phyloP scores from a whole-genome alignment of 2,888 invertebrate species.

The Agriotes lineatus region DNA sequence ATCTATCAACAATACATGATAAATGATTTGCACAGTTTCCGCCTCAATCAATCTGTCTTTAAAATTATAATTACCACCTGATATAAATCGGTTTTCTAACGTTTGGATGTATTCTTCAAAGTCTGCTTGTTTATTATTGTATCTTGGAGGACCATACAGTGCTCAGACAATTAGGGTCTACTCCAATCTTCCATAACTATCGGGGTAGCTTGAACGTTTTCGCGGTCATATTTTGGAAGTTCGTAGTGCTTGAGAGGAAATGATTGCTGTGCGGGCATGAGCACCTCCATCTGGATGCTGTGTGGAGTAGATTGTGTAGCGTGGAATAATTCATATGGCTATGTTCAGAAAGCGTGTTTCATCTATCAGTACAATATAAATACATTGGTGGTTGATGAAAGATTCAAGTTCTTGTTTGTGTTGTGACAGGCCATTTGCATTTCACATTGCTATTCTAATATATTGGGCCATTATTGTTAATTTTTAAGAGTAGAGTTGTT shows the following conservation, averaged over 20 bases:
- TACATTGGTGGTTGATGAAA: neutral
- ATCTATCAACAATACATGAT: neutral
- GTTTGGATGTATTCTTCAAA: slow-evolving; percentile 40
- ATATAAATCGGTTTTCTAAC: slow-evolving; percentile 41
- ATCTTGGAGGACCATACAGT: slow-evolving; percentile 41
- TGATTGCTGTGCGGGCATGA: neutral
- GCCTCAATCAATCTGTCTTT: slow-evolving; percentile 40
- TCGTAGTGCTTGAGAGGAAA: slow-evolving; percentile 20
- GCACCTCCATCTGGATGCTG: neutral
- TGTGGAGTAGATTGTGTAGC: neutral
- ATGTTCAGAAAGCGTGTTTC: neutral
- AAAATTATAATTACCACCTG: slow-evolving; percentile 22
- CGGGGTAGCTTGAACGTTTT: slow-evolving; percentile 43
- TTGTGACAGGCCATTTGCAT: no score
- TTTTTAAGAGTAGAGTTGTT: no score
- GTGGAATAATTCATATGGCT: neutral
- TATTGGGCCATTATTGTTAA: no score
- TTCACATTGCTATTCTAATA: no score
- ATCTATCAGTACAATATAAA: neutral
- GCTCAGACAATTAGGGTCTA: slow-evolving; percentile 38
- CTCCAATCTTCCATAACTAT: slow-evolving; percentile 35
- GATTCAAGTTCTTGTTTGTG: neutral
- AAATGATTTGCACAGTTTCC: slow-evolving; percentile 13
- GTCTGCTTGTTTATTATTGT: slow-evolving; percentile 40
- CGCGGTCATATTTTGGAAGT: slow-evolving; percentile 33